Evolutionary conservation across 2,797 vertebrate species (phyloP).

Genomic region (Hipposideros larvatus): DNA sequence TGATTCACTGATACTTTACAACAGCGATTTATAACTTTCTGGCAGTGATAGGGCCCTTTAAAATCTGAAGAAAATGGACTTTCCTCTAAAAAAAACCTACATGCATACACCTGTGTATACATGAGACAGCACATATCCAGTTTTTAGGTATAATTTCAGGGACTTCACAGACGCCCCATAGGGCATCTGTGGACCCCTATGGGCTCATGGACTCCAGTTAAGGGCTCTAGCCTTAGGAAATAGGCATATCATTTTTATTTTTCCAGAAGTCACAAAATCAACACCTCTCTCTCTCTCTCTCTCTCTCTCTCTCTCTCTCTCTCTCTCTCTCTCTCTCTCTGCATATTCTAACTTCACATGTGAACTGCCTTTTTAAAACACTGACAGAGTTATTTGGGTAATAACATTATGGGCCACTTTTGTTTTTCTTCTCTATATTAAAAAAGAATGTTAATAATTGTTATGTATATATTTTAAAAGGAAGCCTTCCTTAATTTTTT

Average conservation of each 20-base stretch:
- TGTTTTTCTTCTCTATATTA: slow-evolving; percentile 12
- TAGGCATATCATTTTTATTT: slow-evolving; percentile 11
- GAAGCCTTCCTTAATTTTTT: not conserved
- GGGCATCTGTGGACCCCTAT: not conserved
- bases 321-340: not conserved
- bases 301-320: no score
- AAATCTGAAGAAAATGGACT: slow-evolving; percentile 22
- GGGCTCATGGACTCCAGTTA: not conserved
- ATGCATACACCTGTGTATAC: not conserved
- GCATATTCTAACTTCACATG: slow-evolving; percentile 9
- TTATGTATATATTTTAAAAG: not conserved
- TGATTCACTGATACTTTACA: slow-evolving; percentile 27
- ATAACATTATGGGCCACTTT: not conserved
- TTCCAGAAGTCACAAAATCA: not conserved
- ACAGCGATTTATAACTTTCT: not conserved
- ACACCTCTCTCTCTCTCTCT: not conserved
- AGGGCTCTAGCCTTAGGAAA: not conserved
- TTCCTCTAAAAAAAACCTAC: not conserved
- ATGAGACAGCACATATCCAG: not conserved
- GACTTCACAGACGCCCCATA: not conserved
- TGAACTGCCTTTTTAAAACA: not conserved
- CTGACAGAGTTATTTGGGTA: not conserved
- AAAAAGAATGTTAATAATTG: not conserved
- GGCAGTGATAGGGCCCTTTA: not conserved
- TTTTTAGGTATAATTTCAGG: slow-evolving; percentile 14